Percentiles rank a stretch among this genome's conserved stretches.
Evolutionary conservation across 64 coral and sea anemone genomes (phyloP).

Genomic region (Dendrophyllia cribrosa): DNA sequence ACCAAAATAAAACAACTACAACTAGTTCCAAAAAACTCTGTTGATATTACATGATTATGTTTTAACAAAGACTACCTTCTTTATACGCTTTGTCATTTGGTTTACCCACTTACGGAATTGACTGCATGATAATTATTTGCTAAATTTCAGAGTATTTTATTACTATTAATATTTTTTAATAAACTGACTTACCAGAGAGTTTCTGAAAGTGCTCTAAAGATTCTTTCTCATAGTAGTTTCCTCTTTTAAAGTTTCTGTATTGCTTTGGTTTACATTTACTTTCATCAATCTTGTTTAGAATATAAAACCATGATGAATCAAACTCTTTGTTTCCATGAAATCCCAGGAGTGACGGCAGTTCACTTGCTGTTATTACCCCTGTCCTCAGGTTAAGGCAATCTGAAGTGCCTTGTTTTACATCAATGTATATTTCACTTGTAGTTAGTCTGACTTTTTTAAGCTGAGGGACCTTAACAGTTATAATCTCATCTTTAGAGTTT

Average conservation of each 20-base stretch:
- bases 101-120: too few species aligned
- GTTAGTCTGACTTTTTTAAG: constrained; percentile 12
- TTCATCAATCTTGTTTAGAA: constrained; percentile 53
- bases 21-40: not conserved
- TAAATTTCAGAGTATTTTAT: too few species aligned
- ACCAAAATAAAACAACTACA: constrained; percentile 32
- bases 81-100: too few species aligned
- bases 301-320: constrained; percentile 60
- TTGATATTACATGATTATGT: not conserved
- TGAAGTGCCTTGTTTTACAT: not conserved
- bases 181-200: constrained; percentile 40
- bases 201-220: constrained; percentile 8
- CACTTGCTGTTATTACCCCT: constrained; percentile 29
- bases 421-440: constrained; percentile 8
- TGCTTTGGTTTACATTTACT: constrained; percentile 19
- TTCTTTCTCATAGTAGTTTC: constrained; percentile 38
- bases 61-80: too few species aligned
- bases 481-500: constrained; percentile 36
- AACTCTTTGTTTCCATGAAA: constrained; percentile 47
- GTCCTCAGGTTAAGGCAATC: not conserved
- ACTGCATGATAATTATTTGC: too few species aligned
- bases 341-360: constrained; percentile 7
- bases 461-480: constrained; percentile 39
- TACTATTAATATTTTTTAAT: too few species aligned
- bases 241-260: constrained; percentile 57